Evolutionary conservation across 2,113 vertebrate genomes (phyloP), one percentile per base, ranked within the genome.

Genomic region (Meles meles): DNA sequence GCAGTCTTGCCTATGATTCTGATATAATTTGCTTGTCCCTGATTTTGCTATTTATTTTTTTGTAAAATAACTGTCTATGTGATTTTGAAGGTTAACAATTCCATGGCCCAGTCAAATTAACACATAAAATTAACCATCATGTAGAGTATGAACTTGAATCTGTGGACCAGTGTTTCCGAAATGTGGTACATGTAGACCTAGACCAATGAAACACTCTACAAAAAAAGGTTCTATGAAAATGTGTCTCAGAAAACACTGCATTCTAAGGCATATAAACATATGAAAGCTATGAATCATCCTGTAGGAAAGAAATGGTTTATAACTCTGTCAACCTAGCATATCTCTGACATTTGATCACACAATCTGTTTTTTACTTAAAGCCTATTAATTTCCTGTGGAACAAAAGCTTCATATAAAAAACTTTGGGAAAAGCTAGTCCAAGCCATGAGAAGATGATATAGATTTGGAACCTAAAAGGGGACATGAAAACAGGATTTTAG

Each of bases 321-420:
- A 52, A 76, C 59, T 88, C 69, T 85, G 25, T 71, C 88, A 96
- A 49, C 34, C 5, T 89, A 63, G 71, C 55, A 77, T 89, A 61
- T 77, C 72, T 23, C 42, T 65, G 47, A 74, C 69, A 31, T 74
- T 84, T 88, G 77, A 92, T 89, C 71, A 88, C 84, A 94, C 84
- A 92, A 80, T 15, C 72, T 90, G 79, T 49, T 86, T 97, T 94
- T 92, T 37, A 93, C 67, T 92, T 94, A 81, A 90, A n/a, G 74
- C 10, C 74, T 95, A 69, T 89, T 69, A 80, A 34, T 90, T 94
- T 96, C 74, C 65, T 61, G 82, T 39, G 23, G 84, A 96, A 81
- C 61, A 29, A 84, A 92, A 65, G 72, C 57, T 84, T 85, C 67
- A 49, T 65, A 42, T 25, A 81, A 77, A 55, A 72, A 57, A 86